Evolutionary conservation across 1,140 invertebrate species (phyloP), one percentile per base, ranked within the genome.

Genomic region (Drosophila erecta): DNA sequence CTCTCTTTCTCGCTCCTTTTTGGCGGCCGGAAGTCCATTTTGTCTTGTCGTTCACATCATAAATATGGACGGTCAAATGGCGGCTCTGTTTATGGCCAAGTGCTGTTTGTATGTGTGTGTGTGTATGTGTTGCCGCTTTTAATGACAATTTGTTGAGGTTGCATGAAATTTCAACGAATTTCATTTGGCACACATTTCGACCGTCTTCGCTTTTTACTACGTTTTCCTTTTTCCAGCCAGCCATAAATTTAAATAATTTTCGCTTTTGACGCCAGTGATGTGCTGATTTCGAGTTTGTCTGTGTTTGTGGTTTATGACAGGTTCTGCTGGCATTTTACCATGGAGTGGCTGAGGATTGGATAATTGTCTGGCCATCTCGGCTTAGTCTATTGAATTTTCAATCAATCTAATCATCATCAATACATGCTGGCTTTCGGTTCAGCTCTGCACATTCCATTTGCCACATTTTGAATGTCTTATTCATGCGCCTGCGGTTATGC

Each of bases 21-120:
- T 20, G 53, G 43, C 57, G 60, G 38, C 55, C 83, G 84, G 84
- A 89, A 89, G 84, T 89, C 79, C 84, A 89, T 89, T 89, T 89
- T 89, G 84, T 89, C 84, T 89, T 89, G 84, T 89, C 84, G 84
- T 84, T 89, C 84, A 89, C 84, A 81, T 89, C 84, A 89, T 89
- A 89, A 89, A 89, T 89, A 89, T 89, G 65, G 72, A 64, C 59
- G 53, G 59, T 72, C 65, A 65, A 87, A 87, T 87, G 83, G 79
- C 84, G 71, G 67, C 47, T 56, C 76, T 79, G 71, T 87, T 87
- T 81, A 86, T 75, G 66, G 83, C 70, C 64, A 76, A 83, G 81
- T 66, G 75, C 50, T 20, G 40, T 67, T 41, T 61, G 37, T 3
- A 24, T 17, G 17, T 46, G 53, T 70, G 43, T 17, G 17, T 17